phyloP scores from a whole-genome alignment of 2,888 invertebrate species.

The Andrena marginata region DNA sequence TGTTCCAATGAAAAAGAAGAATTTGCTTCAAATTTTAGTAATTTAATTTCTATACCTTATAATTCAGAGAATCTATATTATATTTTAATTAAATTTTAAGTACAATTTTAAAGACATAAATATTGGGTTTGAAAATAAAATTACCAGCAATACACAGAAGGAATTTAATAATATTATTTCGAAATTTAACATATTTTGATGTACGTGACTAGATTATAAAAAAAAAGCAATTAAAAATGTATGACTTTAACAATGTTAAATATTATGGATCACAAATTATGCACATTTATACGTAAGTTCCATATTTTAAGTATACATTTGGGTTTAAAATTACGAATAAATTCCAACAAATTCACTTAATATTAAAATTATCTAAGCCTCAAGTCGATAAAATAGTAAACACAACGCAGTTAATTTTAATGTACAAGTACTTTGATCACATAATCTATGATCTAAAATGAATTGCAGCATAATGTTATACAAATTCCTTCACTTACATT shows the following conservation, averaged over 20 bases:
- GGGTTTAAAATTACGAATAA: constrained; percentile 53
- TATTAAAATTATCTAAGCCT: constrained; percentile 60
- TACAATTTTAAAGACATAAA: background rate
- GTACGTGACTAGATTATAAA: constrained; percentile 84
- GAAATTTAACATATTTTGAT: constrained; percentile 79
- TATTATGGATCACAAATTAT: constrained; percentile 75
- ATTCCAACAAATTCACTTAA: constrained; percentile 55
- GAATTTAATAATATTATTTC: constrained; percentile 79
- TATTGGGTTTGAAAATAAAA: constrained; percentile 56
- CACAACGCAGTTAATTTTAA: constrained; percentile 39
- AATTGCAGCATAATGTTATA: constrained; percentile 48
- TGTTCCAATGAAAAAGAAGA: background rate
- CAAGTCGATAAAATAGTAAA: constrained; percentile 45
- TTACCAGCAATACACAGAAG: constrained; percentile 72
- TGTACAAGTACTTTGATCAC: constrained; percentile 50
- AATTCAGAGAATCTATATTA: background rate
- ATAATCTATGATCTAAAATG: constrained; percentile 42
- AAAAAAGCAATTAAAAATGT: constrained; percentile 78
- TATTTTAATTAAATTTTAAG: background rate
- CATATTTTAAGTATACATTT: constrained; percentile 62
- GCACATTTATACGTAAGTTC: constrained; percentile 62
- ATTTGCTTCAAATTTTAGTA: background rate
- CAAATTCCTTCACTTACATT: constrained; percentile 60
- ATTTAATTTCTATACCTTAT: background rate
- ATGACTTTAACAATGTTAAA: constrained; percentile 77